Evolutionary conservation across 1,140 invertebrate species (phyloP).

Genomic region (Drosophila athabasca): DNA sequence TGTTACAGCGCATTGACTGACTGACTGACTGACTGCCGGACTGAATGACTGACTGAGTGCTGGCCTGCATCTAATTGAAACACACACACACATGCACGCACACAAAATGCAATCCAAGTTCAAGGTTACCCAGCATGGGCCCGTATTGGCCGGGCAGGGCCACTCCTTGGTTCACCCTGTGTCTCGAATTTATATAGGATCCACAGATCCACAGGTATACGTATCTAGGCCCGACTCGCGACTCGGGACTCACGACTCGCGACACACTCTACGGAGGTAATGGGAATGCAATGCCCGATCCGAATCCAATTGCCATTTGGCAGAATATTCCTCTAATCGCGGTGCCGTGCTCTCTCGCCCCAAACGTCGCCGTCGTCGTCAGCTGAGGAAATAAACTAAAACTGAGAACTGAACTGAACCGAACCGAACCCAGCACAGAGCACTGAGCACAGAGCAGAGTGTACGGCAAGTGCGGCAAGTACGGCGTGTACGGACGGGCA

Average conservation of each 20-base stretch:
- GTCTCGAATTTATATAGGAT: too few species aligned
- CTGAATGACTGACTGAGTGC: slow-evolving; percentile 1
- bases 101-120: slow-evolving; percentile 22
- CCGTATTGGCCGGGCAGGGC: too few species aligned
- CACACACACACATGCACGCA: too few species aligned
- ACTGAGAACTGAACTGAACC: slow-evolving; percentile 13
- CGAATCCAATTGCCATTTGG: slow-evolving; percentile 1
- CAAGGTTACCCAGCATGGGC: slow-evolving; percentile 16
- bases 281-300: slow-evolving; percentile 1
- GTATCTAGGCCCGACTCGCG: too few species aligned
- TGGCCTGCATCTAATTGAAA: slow-evolving; percentile 43
- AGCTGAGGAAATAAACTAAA: slow-evolving; percentile 14
- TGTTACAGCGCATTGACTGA: slow-evolving; percentile 18
- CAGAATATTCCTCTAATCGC: slow-evolving; percentile 7
- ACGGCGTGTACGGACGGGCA: background rate
- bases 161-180: slow-evolving; percentile 1
- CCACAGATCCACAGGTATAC: too few species aligned
- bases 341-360: background rate
- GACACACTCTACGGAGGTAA: background rate
- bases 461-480: too few species aligned
- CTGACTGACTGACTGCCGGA: slow-evolving; percentile 1
- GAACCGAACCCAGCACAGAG: slow-evolving; percentile 3
- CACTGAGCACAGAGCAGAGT: too few species aligned
- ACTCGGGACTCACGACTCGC: too few species aligned
- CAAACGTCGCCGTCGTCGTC: background rate